Evolutionary conservation across 2,888 invertebrate species (phyloP).

Genomic region (Malachius bipustulatus): DNA sequence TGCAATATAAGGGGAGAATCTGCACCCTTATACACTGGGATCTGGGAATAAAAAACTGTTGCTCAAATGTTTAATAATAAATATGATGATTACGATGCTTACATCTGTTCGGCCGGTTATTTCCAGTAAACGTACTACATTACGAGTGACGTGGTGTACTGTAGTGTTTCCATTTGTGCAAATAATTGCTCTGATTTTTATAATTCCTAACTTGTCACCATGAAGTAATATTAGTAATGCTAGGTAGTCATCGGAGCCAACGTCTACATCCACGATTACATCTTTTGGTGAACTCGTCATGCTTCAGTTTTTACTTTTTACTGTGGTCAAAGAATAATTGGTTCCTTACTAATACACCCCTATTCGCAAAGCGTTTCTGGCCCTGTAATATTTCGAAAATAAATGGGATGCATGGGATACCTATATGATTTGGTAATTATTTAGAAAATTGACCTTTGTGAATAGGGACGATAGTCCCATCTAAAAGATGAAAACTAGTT

Average conservation of each 20-base stretch:
- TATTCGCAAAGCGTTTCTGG: no score
- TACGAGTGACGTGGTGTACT: constrained; percentile 53
- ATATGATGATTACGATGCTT: constrained; percentile 29
- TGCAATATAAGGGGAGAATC: not conserved
- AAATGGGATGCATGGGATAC: no score
- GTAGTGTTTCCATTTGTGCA: constrained; percentile 64
- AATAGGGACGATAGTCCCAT: no score
- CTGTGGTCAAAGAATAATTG: no score
- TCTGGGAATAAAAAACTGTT: not conserved
- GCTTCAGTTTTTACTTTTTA: constrained; percentile 7
- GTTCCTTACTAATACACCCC: no score
- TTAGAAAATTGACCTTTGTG: no score
- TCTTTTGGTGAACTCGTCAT: constrained; percentile 12
- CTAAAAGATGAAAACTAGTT: no score
- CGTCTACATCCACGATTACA: constrained; percentile 49
- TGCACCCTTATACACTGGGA: constrained; percentile 1
- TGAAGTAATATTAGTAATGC: constrained; percentile 46
- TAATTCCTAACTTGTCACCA: constrained; percentile 37
- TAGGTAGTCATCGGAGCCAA: constrained; percentile 53
- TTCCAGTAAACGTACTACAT: constrained; percentile 56
- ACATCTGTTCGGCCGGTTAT: constrained; percentile 49
- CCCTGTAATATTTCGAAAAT: no score
- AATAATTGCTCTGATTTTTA: constrained; percentile 56
- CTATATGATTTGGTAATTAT: no score
- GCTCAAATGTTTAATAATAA: not conserved